Evolutionary conservation across 1,140 invertebrate genomes (phyloP), one percentile per base, ranked within the genome.

Genomic region (Liolophura sinensis): DNA sequence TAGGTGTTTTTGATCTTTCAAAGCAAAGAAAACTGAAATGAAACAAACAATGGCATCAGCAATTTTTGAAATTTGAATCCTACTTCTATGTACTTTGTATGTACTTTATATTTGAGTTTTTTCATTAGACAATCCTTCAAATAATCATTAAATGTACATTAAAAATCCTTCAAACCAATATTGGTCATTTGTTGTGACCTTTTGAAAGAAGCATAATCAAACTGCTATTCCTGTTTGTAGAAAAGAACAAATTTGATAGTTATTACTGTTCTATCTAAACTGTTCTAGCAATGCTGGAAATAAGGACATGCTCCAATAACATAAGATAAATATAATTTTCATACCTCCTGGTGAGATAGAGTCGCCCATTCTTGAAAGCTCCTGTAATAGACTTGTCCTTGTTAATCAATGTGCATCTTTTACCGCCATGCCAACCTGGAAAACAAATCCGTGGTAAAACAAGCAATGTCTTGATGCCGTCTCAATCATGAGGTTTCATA

Each of bases 301-400:
- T 60, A 48, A 65, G 11, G 18, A 59, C 51, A 20, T 64, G 46
- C 52, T 48, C 61, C 62, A 40, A 64, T 56, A 22, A 47, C n/a
- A 40, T 49, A 27, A 14, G 9, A 49, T 0, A 11, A n/a, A 5
- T 40, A 9, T 40, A 20, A 56, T 48, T 62, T 64, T 59, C 70
- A 70, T 70, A 86, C 85, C 82, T 85, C 70, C 80, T 78, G 16
- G 85, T 86, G 27, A 86, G 70, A 72, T 83, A 86, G 1, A 86
- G 73, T 60, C 82, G 79, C 46, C 85, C 85, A 73, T 82, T 85
- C 70, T 84, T 85, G 64, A 86, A 83, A 22, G 82, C 78, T 22
- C 82, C 79, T 24, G 84, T 81, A 18, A 86, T 62, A 18, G 82
- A 82, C 65, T 82, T 82, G 51, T 86, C 84, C 62, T 80, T 78